phyloP scores from a whole-genome alignment of 1,140 invertebrate species.

The Stegodyphus dumicola region DNA sequence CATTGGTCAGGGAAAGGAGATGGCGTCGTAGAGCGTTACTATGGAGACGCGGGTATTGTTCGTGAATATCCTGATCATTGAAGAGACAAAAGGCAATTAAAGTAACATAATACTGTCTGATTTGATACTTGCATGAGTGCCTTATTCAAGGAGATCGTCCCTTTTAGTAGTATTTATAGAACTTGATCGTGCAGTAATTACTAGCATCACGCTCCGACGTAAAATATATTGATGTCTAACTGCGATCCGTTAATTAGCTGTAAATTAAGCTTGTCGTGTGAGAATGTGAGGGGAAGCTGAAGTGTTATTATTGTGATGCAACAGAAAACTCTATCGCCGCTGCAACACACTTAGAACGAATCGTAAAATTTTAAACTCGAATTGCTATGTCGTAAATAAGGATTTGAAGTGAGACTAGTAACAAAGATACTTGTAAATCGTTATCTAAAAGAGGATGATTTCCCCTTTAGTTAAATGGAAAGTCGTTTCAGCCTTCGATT shows the following conservation, averaged over 20 bases:
- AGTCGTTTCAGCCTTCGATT: too few species aligned
- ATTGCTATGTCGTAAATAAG: too few species aligned
- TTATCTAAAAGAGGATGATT: too few species aligned
- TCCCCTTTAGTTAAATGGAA: too few species aligned
- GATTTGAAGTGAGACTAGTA: too few species aligned
- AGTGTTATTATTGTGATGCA: too few species aligned
- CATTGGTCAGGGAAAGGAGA: slow-evolving; percentile 42
- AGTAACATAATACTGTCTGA: slow-evolving; percentile 38
- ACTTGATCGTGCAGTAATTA: slow-evolving; percentile 31
- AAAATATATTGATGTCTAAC: background rate
- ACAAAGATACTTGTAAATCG: too few species aligned
- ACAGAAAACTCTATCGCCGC: too few species aligned
- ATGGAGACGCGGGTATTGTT: slow-evolving; percentile 18
- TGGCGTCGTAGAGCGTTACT: slow-evolving; percentile 21
- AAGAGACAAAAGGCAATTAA: slow-evolving; percentile 55
- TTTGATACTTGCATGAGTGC: slow-evolving; percentile 30
- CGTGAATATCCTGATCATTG: slow-evolving; percentile 14
- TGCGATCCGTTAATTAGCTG: slow-evolving; percentile 31
- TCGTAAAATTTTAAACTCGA: too few species aligned
- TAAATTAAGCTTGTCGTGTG: slow-evolving; percentile 40
- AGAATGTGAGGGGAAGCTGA: background rate
- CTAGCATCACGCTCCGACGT: background rate
- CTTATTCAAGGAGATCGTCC: slow-evolving; percentile 5
- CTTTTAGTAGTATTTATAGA: slow-evolving; percentile 40
- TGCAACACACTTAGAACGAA: too few species aligned